Evolutionary conservation across 2,113 vertebrate genomes (phyloP).

Genomic region (Bagarius yarrelli): DNA sequence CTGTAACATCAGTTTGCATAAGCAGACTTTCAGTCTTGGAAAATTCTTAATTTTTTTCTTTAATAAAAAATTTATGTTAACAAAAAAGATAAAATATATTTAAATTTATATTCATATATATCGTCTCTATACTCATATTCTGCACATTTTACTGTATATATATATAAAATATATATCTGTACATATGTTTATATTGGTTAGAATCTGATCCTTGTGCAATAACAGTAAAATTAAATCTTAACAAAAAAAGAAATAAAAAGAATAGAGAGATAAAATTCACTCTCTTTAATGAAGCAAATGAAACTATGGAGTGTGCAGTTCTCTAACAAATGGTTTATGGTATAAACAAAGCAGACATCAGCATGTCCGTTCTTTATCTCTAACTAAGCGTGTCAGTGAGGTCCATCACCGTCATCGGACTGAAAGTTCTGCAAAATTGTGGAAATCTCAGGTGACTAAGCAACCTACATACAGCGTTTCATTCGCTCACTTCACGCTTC

Average conservation of each 20-base stretch:
- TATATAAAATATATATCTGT: no score
- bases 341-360: neutral
- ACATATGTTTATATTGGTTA: no score
- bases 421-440: neutral
- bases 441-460: neutral
- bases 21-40: no score
- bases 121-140: no score
- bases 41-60: no score
- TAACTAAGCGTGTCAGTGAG: neutral
- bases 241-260: neutral
- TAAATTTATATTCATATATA: no score
- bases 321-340: neutral
- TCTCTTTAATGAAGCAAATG: neutral
- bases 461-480: neutral
- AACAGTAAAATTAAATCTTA: no score
- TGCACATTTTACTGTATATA: no score
- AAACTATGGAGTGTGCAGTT: neutral
- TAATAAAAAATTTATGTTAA: no score
- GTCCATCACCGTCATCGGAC: neutral
- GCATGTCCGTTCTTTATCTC: neutral
- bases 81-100: no score
- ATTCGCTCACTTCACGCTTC: neutral
- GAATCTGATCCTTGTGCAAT: no score
- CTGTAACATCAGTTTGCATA: no score
- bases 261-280: neutral